Evolutionary conservation across 2,797 vertebrate species (phyloP).

Genomic region (Peromyscus attwateri): DNA sequence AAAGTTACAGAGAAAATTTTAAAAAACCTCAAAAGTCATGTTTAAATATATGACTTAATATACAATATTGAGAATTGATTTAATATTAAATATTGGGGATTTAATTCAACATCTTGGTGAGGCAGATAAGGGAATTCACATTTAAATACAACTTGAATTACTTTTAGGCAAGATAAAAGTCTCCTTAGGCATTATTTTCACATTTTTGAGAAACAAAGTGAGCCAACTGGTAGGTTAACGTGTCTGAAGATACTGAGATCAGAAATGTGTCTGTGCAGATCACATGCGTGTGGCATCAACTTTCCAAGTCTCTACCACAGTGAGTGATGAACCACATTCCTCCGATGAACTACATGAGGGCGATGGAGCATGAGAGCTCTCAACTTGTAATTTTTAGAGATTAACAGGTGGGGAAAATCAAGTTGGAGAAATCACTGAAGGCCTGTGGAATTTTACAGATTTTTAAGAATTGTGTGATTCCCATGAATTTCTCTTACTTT

Average conservation of each 20-base stretch:
- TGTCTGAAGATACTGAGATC: not conserved
- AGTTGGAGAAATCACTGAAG: slow-evolving; percentile 20
- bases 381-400: slow-evolving; percentile 21
- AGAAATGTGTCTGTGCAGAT: not conserved
- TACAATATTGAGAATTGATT: slow-evolving; percentile 34
- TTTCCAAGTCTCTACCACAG: not conserved
- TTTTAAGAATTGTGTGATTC: not conserved
- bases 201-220: slow-evolving; percentile 72
- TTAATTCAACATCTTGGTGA: not conserved
- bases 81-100: slow-evolving; percentile 41
- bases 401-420: slow-evolving; percentile 30
- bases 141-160: slow-evolving; percentile 42
- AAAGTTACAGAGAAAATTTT: not conserved
- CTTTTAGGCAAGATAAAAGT: slow-evolving; percentile 50
- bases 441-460: not conserved
- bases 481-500: not conserved
- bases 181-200: slow-evolving; percentile 12
- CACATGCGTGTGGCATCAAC: not conserved
- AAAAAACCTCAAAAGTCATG: not conserved
- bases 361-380: not conserved
- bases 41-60: not conserved
- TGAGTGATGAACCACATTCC: not conserved
- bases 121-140: slow-evolving; percentile 13
- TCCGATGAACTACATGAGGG: slow-evolving; percentile 23
- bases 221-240: not conserved